Conservation (phyloP, 2,113 vertebrate genomes). For the Asarcornis scutulata region DNA sequence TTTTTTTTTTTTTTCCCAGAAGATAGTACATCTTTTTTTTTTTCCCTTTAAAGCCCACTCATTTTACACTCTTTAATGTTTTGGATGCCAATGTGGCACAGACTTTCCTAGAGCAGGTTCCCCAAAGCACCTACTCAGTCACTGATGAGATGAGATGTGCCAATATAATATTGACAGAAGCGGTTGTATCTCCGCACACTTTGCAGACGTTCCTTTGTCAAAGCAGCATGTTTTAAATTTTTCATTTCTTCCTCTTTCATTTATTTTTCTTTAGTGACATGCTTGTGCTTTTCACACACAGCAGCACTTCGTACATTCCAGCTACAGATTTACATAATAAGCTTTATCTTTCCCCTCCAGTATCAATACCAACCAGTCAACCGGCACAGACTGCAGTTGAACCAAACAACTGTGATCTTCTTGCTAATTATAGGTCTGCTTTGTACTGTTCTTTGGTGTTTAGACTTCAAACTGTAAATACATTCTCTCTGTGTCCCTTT, state of each 20-base stretch:
- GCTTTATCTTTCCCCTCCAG: background rate
- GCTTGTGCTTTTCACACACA: background rate
- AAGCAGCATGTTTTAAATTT: background rate
- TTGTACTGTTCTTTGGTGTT: background rate
- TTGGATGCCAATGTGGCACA: background rate
- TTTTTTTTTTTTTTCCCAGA: background rate
- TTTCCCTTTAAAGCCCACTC: background rate
- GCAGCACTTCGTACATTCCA: background rate
- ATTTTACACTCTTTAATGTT: background rate
- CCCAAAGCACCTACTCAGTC: background rate
- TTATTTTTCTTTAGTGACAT: background rate
- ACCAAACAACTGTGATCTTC: background rate
- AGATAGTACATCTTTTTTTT: background rate
- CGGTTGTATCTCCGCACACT: background rate
- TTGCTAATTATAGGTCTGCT: background rate
- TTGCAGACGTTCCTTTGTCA: background rate
- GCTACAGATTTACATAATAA: constrained; percentile 34
- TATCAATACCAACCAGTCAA: background rate
- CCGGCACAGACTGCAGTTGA: background rate
- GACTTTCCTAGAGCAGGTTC: background rate
- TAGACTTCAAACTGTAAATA: constrained; percentile 7
- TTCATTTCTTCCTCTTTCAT: background rate
- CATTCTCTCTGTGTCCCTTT: background rate
- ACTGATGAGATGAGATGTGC: background rate
- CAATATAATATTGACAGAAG: fast-evolving